Conservation (phyloP, 1,140 invertebrate species). For the Ericerus pela region DNA sequence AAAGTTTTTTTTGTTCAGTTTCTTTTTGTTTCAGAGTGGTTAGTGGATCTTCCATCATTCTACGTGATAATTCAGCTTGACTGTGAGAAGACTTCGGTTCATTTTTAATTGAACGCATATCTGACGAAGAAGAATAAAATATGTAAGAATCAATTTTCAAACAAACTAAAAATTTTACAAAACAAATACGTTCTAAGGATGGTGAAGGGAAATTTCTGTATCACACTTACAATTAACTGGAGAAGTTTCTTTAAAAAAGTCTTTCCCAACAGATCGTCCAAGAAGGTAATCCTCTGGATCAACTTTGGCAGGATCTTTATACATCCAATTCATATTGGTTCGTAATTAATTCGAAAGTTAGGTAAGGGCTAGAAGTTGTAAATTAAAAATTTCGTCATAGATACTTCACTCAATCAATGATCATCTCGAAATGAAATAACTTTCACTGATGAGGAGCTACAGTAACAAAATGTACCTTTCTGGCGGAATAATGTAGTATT, state of each 20-base stretch:
- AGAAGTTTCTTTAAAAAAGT: not conserved
- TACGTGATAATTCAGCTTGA: not conserved
- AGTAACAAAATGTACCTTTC: too few species aligned
- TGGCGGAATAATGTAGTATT: too few species aligned
- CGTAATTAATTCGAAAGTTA: too few species aligned
- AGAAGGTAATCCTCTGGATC: not conserved
- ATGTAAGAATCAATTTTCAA: too few species aligned
- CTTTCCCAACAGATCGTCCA: not conserved
- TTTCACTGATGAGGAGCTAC: too few species aligned
- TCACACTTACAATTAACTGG: slow-evolving; percentile 1
- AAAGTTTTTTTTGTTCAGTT: not conserved
- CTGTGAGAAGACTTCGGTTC: not conserved
- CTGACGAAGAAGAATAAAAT: not conserved
- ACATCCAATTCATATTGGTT: slow-evolving; percentile 2
- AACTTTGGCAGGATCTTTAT: not conserved
- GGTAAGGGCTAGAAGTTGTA: too few species aligned
- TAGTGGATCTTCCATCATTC: not conserved
- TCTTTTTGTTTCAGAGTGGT: not conserved
- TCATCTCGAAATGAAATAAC: too few species aligned
- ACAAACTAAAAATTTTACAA: too few species aligned
- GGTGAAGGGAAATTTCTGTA: too few species aligned
- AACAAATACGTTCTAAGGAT: too few species aligned
- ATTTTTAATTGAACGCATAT: not conserved
- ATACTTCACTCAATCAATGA: too few species aligned
- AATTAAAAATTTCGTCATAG: too few species aligned